Evolutionary conservation across 2,113 vertebrate genomes (phyloP).

Genomic region (Microtus montanus): DNA sequence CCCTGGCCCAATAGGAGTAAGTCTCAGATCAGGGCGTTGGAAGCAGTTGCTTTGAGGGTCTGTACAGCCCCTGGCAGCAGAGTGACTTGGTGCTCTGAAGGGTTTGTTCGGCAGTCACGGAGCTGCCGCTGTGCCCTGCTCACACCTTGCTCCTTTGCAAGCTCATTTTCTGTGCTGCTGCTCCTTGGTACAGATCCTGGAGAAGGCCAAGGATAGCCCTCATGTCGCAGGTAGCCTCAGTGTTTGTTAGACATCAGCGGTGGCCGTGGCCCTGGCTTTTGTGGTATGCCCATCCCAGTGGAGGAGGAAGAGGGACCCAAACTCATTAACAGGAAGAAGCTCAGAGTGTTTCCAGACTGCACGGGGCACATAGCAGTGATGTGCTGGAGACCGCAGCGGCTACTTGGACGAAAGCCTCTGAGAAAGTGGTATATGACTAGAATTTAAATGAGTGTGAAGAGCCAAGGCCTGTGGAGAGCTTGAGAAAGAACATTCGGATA

Average conservation of each 20-base stretch:
- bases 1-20: neutral
- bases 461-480: neutral
- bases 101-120: neutral
- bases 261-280: neutral
- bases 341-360: neutral
- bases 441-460: neutral
- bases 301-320: neutral
- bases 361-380: neutral
- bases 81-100: too few relatives aligned
- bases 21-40: neutral
- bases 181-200: neutral
- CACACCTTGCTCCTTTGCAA: neutral
- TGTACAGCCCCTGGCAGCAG: neutral
- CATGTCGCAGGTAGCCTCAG: neutral
- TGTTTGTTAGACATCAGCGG: neutral
- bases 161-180: neutral
- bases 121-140: neutral
- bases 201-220: neutral
- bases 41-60: neutral
- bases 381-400: neutral
- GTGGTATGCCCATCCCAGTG: neutral
- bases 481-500: constrained; percentile 17
- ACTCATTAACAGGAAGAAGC: neutral
- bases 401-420: constrained; percentile 6
- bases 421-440: constrained; percentile 15